Conservation (phyloP, 2,888 invertebrate genomes). For the Byasa hedistus region DNA sequence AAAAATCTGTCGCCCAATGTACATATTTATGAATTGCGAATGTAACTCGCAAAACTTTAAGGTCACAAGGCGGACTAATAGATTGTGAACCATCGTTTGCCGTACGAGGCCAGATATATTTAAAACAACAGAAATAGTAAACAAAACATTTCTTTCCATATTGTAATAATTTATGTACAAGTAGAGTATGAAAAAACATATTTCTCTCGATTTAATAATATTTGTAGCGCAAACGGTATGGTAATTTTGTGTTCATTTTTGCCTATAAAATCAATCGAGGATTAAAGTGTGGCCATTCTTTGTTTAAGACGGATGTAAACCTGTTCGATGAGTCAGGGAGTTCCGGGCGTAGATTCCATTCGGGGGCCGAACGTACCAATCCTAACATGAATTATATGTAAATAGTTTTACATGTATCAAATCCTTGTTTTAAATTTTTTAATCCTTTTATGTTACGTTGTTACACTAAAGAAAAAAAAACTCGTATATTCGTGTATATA, state of each 20-base stretch:
- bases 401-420: not conserved
- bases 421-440: not conserved
- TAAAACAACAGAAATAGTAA: not conserved
- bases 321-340: constrained; percentile 27
- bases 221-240: not conserved
- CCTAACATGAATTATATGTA: not conserved
- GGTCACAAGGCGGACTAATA: not conserved
- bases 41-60: not conserved
- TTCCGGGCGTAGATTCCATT: constrained; percentile 19
- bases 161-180: too few relatives aligned
- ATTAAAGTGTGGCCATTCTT: not conserved
- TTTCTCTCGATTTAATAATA: too few relatives aligned
- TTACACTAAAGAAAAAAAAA: too few relatives aligned
- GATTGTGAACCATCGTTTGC: not conserved
- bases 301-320: constrained; percentile 21
- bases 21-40: not conserved
- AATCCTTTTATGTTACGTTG: too few relatives aligned
- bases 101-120: not conserved
- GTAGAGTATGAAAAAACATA: too few relatives aligned
- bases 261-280: not conserved
- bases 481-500: too few relatives aligned
- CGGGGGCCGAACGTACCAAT: constrained; percentile 9
- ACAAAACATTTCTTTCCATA: too few relatives aligned
- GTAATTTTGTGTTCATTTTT: not conserved
- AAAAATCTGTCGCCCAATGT: not conserved